Evolutionary conservation across 2,888 invertebrate genomes (phyloP), one percentile per base, ranked within the genome.

Genomic region (Andrena fulva): DNA sequence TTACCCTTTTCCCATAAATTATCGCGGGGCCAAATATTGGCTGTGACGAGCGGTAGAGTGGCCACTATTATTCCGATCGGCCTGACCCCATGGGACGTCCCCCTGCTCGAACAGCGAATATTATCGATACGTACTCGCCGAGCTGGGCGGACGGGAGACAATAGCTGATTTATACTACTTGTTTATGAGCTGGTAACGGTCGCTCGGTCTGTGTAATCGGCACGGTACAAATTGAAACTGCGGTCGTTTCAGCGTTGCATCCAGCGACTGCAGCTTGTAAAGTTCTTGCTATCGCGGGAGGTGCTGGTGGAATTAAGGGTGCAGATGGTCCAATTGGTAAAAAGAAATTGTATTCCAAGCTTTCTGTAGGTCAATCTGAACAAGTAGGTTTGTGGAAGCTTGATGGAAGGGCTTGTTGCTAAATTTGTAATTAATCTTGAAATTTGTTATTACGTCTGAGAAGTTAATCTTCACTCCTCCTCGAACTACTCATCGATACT

Each of bases 1-100:
- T 84, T 82, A 87, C 87, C 87, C 87, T 71, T 87, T 81, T 50
- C 80, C 69, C 85, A 88, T 88, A 87, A 87, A 88, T 89, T 82
- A 72, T 48, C 12, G 24, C 59, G 59, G 27, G 69, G 54, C 66
- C 83, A 86, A 88, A 88, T 88, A 88, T 88, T 83, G 71, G 56
- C 74, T 72, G 33, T 54, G 88, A 85, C 64, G 74, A 82, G 42
- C 69, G n/a, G 31, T 50, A 29, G 68, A 60, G 77, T 71, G 42
- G 64, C 66, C 35, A 5, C 74, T 70, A 29, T 85, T 87, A 82
- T 80, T 76, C 64, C 74, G 64, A 82, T 71, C 70, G 69, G 33
- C 31, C 54, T 42, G 59, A 27, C 69, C 31, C 71, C 66, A 56
- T 35, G 69, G 73, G 78, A 80, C 42, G 35, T n/a, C 10, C 52